Evolutionary conservation across 2,888 invertebrate genomes (phyloP), one percentile per base, ranked within the genome.

Genomic region (Argynnis bischoffii): DNA sequence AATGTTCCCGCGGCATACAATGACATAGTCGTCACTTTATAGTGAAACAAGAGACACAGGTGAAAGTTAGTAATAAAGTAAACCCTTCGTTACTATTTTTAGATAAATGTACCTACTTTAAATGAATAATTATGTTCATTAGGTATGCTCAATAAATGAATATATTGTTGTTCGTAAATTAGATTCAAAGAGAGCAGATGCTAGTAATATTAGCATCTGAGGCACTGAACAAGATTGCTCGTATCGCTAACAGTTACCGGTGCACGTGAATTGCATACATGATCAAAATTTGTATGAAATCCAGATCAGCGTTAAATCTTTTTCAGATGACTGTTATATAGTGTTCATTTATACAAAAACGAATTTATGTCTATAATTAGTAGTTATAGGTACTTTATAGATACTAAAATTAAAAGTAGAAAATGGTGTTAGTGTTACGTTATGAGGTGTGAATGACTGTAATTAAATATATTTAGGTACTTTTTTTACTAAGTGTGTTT

Each of bases 191-290:
- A 14, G 63, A 67, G 53, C 63, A 57, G 67, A 63, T 63, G 56
- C 53, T 31, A 14, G 53, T 50, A 63, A 56, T 57, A 63, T 57
- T 57, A 51, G 67, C 63, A 56, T 63, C 53, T 63, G 63, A 53
- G 47, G 63, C 16, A 60, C 59, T 46, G 60, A 21, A 48, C 60
- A 54, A 54, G 66, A 66, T 63, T 63, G 56, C 50, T 56, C 46
- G 63, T 63, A 63, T 63, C 67, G 67, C 63, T 56, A 54, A 57
- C 56, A 67, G 67, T 67, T 67, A 63, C 63, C 51, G 57, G 57
- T 57, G 56, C 56, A 67, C 63, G 63, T 63, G 63, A 63, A 47
- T 53, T 54, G 63, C 63, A 57, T 67, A 53, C 63, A 46, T 47
- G 63, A 63, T 53, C 16, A 50, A 46, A 5, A 50, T 50, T 55